Conservation (phyloP, 2,797 vertebrate genomes). For the Epinephelus awoara region DNA sequence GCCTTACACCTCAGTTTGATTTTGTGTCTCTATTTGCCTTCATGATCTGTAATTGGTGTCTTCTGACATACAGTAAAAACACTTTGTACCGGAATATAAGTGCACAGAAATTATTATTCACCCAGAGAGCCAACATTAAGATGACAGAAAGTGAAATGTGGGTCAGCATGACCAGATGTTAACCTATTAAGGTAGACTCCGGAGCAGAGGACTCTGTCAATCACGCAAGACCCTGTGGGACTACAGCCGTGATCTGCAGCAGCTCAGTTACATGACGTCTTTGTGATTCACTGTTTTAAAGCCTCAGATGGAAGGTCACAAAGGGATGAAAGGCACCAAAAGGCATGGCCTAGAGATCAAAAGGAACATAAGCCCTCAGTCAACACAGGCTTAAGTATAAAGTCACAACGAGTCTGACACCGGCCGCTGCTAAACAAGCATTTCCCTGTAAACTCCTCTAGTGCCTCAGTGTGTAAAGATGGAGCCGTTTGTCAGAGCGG, state of each 20-base stretch:
- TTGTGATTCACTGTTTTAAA: conserved; percentile 59
- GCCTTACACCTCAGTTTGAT: conserved; percentile 42
- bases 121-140: conserved; percentile 46
- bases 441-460: conserved; percentile 6
- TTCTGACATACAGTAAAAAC: conserved; percentile 4
- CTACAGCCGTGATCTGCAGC: conserved; percentile 49
- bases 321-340: conserved; percentile 41
- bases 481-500: background rate
- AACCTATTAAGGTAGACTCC: conserved; percentile 48
- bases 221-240: conserved; percentile 65
- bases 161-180: conserved; percentile 71
- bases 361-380: conserved; percentile 42
- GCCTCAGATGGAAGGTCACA: conserved; percentile 57
- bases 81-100: conserved; percentile 10
- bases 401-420: background rate
- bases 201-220: conserved; percentile 66
- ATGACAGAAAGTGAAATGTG: conserved; percentile 59
- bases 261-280: conserved; percentile 66
- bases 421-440: conserved; percentile 12
- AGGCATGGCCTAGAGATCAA: conserved; percentile 45
- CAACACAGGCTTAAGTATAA: conserved; percentile 26
- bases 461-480: conserved; percentile 6
- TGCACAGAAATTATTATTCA: conserved; percentile 42
- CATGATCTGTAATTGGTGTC: conserved; percentile 27
- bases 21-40: conserved; percentile 35